Evolutionary conservation across 2,797 vertebrate species (phyloP), one percentile per base, ranked within the genome.

Genomic region (Rhinophrynus dorsalis): DNA sequence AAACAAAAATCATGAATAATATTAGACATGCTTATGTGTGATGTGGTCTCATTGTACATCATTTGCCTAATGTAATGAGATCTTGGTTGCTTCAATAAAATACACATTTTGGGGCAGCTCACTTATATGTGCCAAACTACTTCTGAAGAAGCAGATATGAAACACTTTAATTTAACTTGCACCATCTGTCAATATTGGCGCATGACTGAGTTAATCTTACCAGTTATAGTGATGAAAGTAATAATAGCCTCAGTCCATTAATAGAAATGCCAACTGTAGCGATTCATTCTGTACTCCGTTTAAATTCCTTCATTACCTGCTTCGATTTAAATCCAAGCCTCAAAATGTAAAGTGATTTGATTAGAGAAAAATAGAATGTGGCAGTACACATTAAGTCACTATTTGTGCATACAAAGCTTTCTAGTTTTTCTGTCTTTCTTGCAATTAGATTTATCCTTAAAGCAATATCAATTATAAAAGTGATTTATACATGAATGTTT

Each of bases 11-110:
- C 76, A 90, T 87, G 78, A 86, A 89, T 87, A 89, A 82, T 79
- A 83, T 85, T 87, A 77, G 71, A 66, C 48, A 83, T 82, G 83
- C 86, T 87, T 72, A 85, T 68, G 74, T 73, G 82, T 85, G 78
- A 74, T 76, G 83, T 80, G 75, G 78, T n/a, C 80, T 75, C 81
- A 78, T 56, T 68, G 68, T 78, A 79, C 73, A 77, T 74, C 80
- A 77, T 88, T 90, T 88, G 77, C 78, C 75, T 84, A 85, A 82
- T 52, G 21, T 81, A 89, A 85, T 87, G 81, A 87, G 78, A 82
- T 80, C 74, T 75, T 64, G 51, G 79, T 67, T 80, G 79, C 71
- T 68, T 77, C 76, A 85, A 78, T 76, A 79, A 76, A 72, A 72
- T 64, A 72, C 57, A 79, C 82, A 84, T 78, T 85, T 80, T 79